phyloP scores from a whole-genome alignment of 2,888 invertebrate species.

The Antheraea yamamai region DNA sequence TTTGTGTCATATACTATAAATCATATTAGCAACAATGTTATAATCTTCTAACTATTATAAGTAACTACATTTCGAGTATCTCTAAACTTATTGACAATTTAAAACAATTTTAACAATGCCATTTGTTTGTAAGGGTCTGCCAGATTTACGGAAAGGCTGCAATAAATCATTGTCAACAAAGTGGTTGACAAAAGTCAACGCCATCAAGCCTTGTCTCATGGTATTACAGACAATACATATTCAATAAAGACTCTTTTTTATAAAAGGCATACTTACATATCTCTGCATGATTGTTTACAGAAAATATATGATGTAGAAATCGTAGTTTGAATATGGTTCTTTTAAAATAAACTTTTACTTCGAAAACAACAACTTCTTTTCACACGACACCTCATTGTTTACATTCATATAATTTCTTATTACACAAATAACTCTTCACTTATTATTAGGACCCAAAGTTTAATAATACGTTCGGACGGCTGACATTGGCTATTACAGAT shows the following conservation, averaged over 20 bases:
- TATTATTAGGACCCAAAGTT: slow-evolving; percentile 50
- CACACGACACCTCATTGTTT: slow-evolving; percentile 43
- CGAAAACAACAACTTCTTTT: slow-evolving; percentile 43
- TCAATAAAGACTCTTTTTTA: slow-evolving; percentile 46
- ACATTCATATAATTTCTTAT: slow-evolving; percentile 44
- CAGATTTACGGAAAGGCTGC: slow-evolving; percentile 45
- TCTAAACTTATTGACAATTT: slow-evolving; percentile 4
- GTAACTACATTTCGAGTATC: slow-evolving; percentile 5
- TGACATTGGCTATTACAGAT: slow-evolving; percentile 44
- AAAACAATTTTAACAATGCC: slow-evolving; percentile 32
- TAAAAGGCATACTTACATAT: slow-evolving; percentile 48
- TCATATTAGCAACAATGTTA: neutral
- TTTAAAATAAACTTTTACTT: slow-evolving; percentile 51
- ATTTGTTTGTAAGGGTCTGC: slow-evolving; percentile 38
- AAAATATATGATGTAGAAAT: slow-evolving; percentile 63
- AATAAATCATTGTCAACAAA: slow-evolving; percentile 72
- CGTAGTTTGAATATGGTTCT: slow-evolving; percentile 56
- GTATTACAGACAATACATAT: slow-evolving; percentile 56
- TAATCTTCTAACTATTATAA: neutral
- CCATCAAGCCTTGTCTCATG: slow-evolving; percentile 38
- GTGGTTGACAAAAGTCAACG: slow-evolving; percentile 59
- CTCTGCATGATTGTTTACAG: slow-evolving; percentile 49
- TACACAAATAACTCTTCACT: slow-evolving; percentile 47
- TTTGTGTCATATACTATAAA: neutral
- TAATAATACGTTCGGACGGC: slow-evolving; percentile 63